A percentile compares a stretch with the other conserved stretches of the same genome.
Conservation (phyloP, 2,888 invertebrate species). For the Incurvaria masculella region DNA sequence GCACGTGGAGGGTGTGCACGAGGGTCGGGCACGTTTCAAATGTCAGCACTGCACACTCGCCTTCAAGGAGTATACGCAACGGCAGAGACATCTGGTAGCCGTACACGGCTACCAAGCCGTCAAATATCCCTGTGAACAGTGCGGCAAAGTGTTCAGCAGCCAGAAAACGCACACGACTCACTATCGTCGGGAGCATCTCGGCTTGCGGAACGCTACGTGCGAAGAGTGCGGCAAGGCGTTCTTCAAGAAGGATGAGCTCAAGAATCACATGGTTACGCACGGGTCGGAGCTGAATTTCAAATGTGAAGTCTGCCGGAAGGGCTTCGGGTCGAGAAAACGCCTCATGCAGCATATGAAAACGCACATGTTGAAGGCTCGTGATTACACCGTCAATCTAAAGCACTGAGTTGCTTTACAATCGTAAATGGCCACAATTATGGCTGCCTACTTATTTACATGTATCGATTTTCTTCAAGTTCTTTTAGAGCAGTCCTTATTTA, state of each 20-base stretch:
- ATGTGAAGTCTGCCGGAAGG: background rate
- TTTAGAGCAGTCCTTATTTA: too few species aligned
- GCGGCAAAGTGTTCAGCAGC: slow-evolving; percentile 40
- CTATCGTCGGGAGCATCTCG: slow-evolving; percentile 35
- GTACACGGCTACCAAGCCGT: slow-evolving; percentile 23
- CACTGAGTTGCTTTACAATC: too few species aligned
- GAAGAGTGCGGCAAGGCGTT: background rate
- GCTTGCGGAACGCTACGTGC: slow-evolving; percentile 20
- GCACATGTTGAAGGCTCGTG: too few species aligned
- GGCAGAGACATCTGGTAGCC: too few species aligned
- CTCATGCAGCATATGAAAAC: background rate
- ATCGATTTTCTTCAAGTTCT: too few species aligned
- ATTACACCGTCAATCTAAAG: too few species aligned
- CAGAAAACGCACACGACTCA: slow-evolving; percentile 42
- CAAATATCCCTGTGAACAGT: slow-evolving; percentile 36
- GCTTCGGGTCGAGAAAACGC: background rate
- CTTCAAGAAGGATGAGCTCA: background rate
- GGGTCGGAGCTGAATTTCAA: background rate
- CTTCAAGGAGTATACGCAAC: too few species aligned
- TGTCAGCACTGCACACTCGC: too few species aligned
- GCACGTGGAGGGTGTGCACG: too few species aligned
- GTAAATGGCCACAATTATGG: too few species aligned
- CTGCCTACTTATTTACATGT: too few species aligned
- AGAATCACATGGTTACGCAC: background rate
- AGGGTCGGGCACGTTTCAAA: too few species aligned